Evolutionary conservation across 2,888 invertebrate species (phyloP).

Genomic region (Macroteleia sp.): DNA sequence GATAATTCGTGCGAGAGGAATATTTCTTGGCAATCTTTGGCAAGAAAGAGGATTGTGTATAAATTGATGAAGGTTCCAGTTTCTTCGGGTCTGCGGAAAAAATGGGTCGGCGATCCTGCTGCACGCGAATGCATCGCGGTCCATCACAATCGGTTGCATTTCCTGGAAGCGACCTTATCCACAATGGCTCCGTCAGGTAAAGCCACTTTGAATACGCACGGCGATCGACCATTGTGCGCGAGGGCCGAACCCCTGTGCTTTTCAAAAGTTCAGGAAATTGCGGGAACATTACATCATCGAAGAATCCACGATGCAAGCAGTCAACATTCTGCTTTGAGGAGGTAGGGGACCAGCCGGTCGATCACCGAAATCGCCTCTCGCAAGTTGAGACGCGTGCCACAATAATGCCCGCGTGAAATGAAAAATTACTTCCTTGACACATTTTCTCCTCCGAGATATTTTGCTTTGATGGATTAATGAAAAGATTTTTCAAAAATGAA

Average conservation of each 20-base stretch:
- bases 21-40: constrained; percentile 20
- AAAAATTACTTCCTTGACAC: constrained; percentile 52
- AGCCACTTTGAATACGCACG: constrained; percentile 83
- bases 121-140: constrained; percentile 61
- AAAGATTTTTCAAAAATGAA: constrained; percentile 29
- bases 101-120: constrained; percentile 62
- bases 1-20: constrained; percentile 59
- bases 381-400: constrained; percentile 50
- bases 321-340: constrained; percentile 50
- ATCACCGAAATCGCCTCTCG: constrained; percentile 22
- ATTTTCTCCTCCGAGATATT: constrained; percentile 1
- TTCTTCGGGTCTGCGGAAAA: constrained; percentile 56
- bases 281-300: constrained; percentile 77
- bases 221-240: constrained; percentile 80
- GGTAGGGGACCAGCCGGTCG: constrained; percentile 34
- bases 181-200: constrained; percentile 81
- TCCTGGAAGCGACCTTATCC: constrained; percentile 74
- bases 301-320: constrained; percentile 66
- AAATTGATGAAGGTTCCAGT: constrained; percentile 47
- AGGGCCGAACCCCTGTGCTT: constrained; percentile 60
- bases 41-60: constrained; percentile 57
- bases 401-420: constrained; percentile 24
- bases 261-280: constrained; percentile 74
- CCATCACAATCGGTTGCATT: constrained; percentile 69
- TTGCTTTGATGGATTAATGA: constrained; percentile 28